Evolutionary conservation across 2,797 vertebrate genomes (phyloP).

Genomic region (Paratrypauchen microcephalus): DNA sequence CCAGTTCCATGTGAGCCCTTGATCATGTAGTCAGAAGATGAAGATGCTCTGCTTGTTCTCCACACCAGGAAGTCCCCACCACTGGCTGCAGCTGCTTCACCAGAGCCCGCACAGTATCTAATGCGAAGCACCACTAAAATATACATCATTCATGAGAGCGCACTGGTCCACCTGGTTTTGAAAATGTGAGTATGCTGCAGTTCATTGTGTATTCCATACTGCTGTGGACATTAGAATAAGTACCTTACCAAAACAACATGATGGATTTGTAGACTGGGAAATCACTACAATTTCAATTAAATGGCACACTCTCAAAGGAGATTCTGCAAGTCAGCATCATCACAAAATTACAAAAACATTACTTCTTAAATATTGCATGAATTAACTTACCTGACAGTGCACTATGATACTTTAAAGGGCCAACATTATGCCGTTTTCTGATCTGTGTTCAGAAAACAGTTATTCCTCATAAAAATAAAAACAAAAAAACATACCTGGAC

Average conservation of each 20-base stretch:
- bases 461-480: too few species aligned
- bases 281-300: too few species aligned
- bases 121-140: slow-evolving; percentile 26
- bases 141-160: slow-evolving; percentile 55
- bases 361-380: too few species aligned
- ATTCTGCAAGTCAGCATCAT: too few species aligned
- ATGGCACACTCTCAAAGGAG: too few species aligned
- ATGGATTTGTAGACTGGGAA: too few species aligned
- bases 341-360: too few species aligned
- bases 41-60: slow-evolving; percentile 32
- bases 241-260: slow-evolving; percentile 16
- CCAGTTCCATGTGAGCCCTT: slow-evolving; percentile 24
- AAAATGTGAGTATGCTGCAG: slow-evolving; percentile 21
- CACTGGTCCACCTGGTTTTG: slow-evolving; percentile 26
- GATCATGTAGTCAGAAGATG: slow-evolving; percentile 38
- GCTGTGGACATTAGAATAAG: slow-evolving; percentile 25
- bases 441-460: too few species aligned
- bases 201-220: slow-evolving; percentile 19
- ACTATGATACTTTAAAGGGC: too few species aligned
- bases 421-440: too few species aligned
- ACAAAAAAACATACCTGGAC: too few species aligned
- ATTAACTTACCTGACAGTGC: too few species aligned
- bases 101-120: slow-evolving; percentile 33
- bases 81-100: slow-evolving; percentile 40
- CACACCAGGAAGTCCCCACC: slow-evolving; percentile 25